Evolutionary conservation across 2,797 vertebrate species (phyloP).

Genomic region (Eidolon dupreanum): DNA sequence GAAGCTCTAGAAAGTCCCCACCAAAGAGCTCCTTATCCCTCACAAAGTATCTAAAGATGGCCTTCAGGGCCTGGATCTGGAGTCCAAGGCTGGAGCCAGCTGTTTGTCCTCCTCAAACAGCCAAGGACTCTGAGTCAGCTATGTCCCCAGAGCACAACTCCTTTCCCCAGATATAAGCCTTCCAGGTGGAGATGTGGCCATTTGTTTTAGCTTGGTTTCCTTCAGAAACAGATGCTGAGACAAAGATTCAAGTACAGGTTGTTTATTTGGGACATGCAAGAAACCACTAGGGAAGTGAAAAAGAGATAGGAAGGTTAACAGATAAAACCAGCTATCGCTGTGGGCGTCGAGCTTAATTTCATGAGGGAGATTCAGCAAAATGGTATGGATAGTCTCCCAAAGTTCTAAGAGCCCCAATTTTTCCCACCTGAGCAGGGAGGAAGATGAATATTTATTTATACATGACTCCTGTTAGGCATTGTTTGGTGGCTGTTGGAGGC

Average conservation of each 20-base stretch:
- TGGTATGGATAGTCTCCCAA: background rate
- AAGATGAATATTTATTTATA: background rate
- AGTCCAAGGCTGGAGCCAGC: background rate
- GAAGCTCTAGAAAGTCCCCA: background rate
- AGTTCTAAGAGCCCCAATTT: background rate
- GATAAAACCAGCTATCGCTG: background rate
- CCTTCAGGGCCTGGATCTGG: background rate
- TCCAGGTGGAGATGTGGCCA: no score
- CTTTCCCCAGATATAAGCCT: background rate
- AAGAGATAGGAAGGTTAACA: background rate
- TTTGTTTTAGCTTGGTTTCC: background rate
- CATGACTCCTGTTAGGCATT: rapidly evolving
- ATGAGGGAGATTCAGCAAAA: background rate
- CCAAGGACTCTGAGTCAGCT: background rate
- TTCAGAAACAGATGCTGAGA: background rate
- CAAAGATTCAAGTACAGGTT: background rate
- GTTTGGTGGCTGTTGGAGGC: no score
- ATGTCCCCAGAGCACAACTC: no score
- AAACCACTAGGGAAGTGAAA: background rate
- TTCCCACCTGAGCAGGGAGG: background rate
- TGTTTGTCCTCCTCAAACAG: background rate
- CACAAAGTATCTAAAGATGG: background rate
- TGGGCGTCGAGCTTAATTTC: background rate
- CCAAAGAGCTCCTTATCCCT: background rate
- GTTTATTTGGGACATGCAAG: background rate